Base-by-base conservation (phyloP, 2,888 invertebrate genomes). In the Parelbella ahira region DNA sequence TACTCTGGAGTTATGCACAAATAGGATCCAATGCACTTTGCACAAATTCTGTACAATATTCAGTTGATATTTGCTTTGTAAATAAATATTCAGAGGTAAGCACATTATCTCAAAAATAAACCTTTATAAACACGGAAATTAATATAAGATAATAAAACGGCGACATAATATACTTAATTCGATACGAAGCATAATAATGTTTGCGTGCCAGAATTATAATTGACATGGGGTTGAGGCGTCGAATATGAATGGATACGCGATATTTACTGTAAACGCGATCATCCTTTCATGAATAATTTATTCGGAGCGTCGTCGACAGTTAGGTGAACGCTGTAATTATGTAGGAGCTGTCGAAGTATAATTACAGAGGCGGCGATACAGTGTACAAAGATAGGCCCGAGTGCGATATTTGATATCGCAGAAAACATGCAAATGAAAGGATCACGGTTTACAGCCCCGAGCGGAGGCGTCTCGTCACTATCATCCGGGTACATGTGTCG, bases 341-440 rank as follows among this genome's bases (percentile, higher is more conserved):
- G 59, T 67, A 58, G 65, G 63, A 63, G 60, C 58, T 62, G 60
- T 66, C 63, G 63, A 67, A 63, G 60, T 62, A 63, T 71, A 68
- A 75, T 75, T 70, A 73, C 60, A 58, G 58, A 60, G 58, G 58
- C 50, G 57, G 51, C 58, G 58, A 59, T 62, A 43, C 36, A 32
- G 25, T 24, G 21, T 20, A 30, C 10, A 13, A 19, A 37, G 43
- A 36, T 43, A 43, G 34, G 29, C 29, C 19, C 59, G 60, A 51
- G 49, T 56, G 49, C 48, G 70, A 68, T 78, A 80, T 80, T 80
- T 77, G 74, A 72, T 76, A 75, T 68, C 53, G 49, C 44, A 55
- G 67, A 76, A 79, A 78, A 81, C 72, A 81, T 81, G 80, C 68
- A 80, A 82, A 82, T 82, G 71, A 72, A 71, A 72, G 72, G 77